Evolutionary conservation across 2,797 vertebrate species (phyloP).

Genomic region (Cynodonichthys magdalenae): DNA sequence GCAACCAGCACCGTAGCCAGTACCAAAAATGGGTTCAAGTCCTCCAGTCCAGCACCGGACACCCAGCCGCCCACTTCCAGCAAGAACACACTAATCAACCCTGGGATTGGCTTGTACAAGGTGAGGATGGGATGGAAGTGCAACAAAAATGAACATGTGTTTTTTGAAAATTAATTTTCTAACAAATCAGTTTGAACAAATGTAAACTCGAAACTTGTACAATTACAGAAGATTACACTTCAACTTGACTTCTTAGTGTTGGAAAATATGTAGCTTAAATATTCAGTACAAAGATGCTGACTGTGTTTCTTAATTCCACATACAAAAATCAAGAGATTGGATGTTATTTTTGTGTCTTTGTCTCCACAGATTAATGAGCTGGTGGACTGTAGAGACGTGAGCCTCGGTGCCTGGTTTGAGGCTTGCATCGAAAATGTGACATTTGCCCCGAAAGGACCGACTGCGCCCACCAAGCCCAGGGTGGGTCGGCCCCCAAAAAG

Average conservation of each 20-base stretch:
- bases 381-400: slow-evolving; percentile 96
- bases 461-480: slow-evolving; percentile 83
- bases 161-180: neutral
- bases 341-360: slow-evolving; percentile 37
- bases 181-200: neutral
- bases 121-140: slow-evolving; percentile 67
- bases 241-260: too few relatives aligned
- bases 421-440: slow-evolving; percentile 92
- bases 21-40: slow-evolving; percentile 87
- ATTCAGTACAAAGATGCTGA: neutral
- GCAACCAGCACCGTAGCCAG: slow-evolving; percentile 77
- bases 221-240: neutral
- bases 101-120: slow-evolving; percentile 94
- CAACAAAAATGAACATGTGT: neutral
- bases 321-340: slow-evolving; percentile 4
- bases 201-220: neutral
- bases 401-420: slow-evolving; percentile 98
- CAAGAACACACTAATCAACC: slow-evolving; percentile 85
- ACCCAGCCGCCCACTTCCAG: slow-evolving; percentile 89
- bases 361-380: slow-evolving; percentile 92
- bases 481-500: slow-evolving; percentile 89
- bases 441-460: slow-evolving; percentile 85
- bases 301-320: slow-evolving; percentile 5
- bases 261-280: neutral
- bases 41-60: slow-evolving; percentile 73